A percentile compares a stretch with the other conserved stretches of the same genome.
phyloP scores from a whole-genome alignment of 2,888 invertebrate species.

The Macropis europaea region DNA sequence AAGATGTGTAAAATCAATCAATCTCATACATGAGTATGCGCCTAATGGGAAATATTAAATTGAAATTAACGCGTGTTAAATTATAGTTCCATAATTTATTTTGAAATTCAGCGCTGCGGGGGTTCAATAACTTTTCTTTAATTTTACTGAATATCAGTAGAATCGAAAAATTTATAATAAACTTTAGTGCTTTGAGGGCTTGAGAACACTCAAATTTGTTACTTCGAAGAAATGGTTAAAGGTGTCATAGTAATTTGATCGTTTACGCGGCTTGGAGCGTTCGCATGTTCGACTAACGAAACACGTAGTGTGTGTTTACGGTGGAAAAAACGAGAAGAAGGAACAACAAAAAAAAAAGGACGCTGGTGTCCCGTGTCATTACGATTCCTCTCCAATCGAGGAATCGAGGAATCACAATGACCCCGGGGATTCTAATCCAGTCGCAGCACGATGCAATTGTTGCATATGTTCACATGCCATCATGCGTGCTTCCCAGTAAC shows the following conservation, averaged over 20 bases:
- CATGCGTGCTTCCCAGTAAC: constrained; percentile 61
- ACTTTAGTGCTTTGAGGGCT: too few relatives aligned
- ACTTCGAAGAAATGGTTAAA: constrained; percentile 3
- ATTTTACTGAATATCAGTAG: too few relatives aligned
- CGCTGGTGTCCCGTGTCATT: constrained; percentile 52
- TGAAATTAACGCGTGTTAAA: too few relatives aligned
- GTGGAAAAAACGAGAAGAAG: constrained; percentile 55
- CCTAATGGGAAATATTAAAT: too few relatives aligned
- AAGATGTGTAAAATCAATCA: too few relatives aligned
- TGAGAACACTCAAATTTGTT: not conserved
- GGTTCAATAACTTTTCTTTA: too few relatives aligned
- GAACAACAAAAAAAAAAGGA: too few relatives aligned
- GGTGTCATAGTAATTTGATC: constrained; percentile 40
- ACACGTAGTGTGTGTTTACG: constrained; percentile 52
- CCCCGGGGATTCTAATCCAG: constrained; percentile 61
- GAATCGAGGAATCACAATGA: constrained; percentile 63
- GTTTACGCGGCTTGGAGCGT: constrained; percentile 30
- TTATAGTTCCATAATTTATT: too few relatives aligned
- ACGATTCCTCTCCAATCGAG: constrained; percentile 60
- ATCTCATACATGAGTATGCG: too few relatives aligned
- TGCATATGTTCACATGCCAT: constrained; percentile 64
- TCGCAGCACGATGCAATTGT: constrained; percentile 62
- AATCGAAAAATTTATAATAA: too few relatives aligned
- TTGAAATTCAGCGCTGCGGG: too few relatives aligned
- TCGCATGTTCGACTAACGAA: constrained; percentile 41